phyloP scores from a whole-genome alignment of 2,797 vertebrate genomes.

The Gobio occitaniae region DNA sequence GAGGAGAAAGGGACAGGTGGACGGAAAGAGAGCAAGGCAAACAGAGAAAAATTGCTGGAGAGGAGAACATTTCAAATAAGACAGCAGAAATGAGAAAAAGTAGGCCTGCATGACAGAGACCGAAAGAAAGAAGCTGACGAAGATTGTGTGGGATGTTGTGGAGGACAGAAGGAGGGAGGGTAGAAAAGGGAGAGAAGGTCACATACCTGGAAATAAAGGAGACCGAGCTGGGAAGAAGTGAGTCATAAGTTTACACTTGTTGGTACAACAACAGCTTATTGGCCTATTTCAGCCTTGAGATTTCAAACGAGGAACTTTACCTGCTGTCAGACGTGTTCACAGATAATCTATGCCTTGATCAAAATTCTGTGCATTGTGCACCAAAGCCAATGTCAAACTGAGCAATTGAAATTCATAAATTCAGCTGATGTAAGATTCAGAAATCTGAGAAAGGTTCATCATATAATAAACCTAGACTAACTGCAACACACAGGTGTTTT shows the following conservation, averaged over 20 bases:
- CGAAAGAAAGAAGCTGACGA: slow-evolving; percentile 14
- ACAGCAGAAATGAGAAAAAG: not conserved
- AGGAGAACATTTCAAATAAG: slow-evolving; percentile 19
- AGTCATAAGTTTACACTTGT: slow-evolving; percentile 34
- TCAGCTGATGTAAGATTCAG: slow-evolving; percentile 45
- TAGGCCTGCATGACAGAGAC: slow-evolving; percentile 4
- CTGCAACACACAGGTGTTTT: not conserved
- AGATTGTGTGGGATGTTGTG: slow-evolving; percentile 37
- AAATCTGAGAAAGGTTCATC: slow-evolving; percentile 21
- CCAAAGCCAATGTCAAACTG: slow-evolving; percentile 25
- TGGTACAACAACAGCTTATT: slow-evolving; percentile 14
- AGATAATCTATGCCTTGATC: slow-evolving; percentile 15
- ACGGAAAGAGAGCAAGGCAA: slow-evolving; percentile 17
- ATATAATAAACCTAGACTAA: not conserved
- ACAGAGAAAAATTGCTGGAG: slow-evolving; percentile 25
- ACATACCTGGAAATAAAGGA: slow-evolving; percentile 9
- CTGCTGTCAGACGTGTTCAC: slow-evolving; percentile 25
- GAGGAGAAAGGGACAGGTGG: slow-evolving; percentile 38
- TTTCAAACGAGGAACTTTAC: slow-evolving; percentile 12
- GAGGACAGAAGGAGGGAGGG: slow-evolving; percentile 18
- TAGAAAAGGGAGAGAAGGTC: slow-evolving; percentile 28
- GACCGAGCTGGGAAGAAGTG: slow-evolving; percentile 6
- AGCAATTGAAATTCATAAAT: slow-evolving; percentile 36
- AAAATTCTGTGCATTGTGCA: slow-evolving; percentile 19
- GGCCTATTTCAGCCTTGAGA: slow-evolving; percentile 31